Conservation (phyloP, 2,113 vertebrate genomes). For the Lasiurus borealis region DNA sequence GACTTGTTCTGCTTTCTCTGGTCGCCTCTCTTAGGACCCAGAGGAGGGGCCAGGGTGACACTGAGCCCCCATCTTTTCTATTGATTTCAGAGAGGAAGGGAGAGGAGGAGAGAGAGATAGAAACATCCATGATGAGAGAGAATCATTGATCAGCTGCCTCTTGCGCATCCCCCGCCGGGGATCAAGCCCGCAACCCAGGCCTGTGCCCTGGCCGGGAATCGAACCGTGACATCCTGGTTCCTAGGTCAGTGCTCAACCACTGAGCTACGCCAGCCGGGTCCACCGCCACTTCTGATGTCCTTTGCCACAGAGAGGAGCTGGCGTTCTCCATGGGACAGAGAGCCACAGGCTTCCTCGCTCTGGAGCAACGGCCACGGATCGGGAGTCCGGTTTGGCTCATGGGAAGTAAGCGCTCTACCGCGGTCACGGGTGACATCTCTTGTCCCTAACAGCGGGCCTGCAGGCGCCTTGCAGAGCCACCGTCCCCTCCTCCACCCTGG, state of each 20-base stretch:
- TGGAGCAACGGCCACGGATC: neutral
- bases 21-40: neutral
- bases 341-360: neutral
- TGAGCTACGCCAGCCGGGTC: too few relatives aligned
- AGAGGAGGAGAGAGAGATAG: too few relatives aligned
- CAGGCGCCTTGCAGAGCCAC: neutral
- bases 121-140: too few relatives aligned
- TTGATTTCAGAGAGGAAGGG: too few relatives aligned
- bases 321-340: neutral
- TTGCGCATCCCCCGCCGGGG: too few relatives aligned
- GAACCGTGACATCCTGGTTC: too few relatives aligned
- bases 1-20: neutral
- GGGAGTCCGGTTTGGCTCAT: neutral
- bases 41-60: neutral
- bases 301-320: neutral
- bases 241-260: too few relatives aligned
- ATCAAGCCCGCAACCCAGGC: too few relatives aligned
- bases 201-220: too few relatives aligned
- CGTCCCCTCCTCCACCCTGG: neutral
- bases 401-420: neutral
- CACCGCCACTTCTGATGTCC: fast-evolving
- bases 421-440: neutral
- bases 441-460: neutral
- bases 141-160: too few relatives aligned
- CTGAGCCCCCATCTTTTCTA: neutral